Base-by-base conservation (phyloP, 2,113 vertebrate species). In the Argyrosomus japonicus region DNA sequence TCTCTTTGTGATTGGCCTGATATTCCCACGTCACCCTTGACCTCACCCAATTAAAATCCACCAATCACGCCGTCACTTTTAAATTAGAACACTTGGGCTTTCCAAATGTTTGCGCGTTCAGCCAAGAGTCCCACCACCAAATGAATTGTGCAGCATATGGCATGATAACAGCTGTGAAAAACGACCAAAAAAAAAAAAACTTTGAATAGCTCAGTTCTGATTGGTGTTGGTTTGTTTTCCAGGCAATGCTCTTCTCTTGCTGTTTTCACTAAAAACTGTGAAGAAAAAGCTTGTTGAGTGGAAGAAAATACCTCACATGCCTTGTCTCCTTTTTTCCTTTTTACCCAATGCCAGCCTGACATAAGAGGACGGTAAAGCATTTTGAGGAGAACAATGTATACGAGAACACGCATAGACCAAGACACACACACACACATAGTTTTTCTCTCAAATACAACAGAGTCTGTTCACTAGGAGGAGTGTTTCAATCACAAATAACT, bases 401-500 rank as follows among this genome's bases (percentile, higher is more conserved):
- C 29, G 54, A 63, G n/a, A 70, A 58, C 50, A 51, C 43, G 32
- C 54, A 36, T 43, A 68, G 23, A 23, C 32, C 70, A 0, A 56
- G 47, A 47, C 29, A 67, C 57, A 51, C 53, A 40, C 71, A 74
- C 53, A 50, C 18, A 58, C 51, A 50, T 11, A 54, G 27, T 76
- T 75, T 81, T 81, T 82, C 62, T 69, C 76, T 84, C 71, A 78
- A 86, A 87, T 77, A 67, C 75, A 84, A 82, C 73, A 79, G 63
- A 64, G 74, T 88, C 82, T 75, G 83, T 92, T 86, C 86, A 77
- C 71, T 40, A 48, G 71, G 58, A 76, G 82, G 84, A 89, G 82
- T 82, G 80, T 90, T 93, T 94, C 89, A 90, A 93, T 94, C 91
- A 93, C 81, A 88, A 92, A 86, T 78, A 89, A 77, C 83, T 50